Evolutionary conservation across 1,140 invertebrate species (phyloP), one percentile per base, ranked within the genome.

Genomic region (Habropoda laboriosa): DNA sequence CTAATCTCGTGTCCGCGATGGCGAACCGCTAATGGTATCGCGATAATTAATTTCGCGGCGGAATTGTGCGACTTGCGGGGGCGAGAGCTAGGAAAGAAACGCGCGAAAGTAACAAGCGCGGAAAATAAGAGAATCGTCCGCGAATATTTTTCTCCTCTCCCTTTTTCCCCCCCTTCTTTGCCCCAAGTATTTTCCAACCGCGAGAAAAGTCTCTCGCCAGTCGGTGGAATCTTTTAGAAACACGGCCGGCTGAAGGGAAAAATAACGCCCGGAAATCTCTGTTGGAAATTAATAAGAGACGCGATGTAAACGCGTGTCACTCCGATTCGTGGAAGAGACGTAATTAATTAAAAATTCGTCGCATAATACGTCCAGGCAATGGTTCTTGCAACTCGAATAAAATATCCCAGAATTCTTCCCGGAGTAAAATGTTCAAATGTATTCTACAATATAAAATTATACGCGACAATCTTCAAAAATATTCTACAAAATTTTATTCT

Each of bases 21-120:
- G 67, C 51, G 70, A 47, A 60, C 82, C 73, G 66, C 80, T 81
- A 85, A 81, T 84, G 83, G 76, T 70, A 85, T 81, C 79, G 74
- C 47, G 66, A 51, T 78, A 60, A 78, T 78, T 78, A 78, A 78
- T 78, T 49, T 78, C 55, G 16, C 16, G 55, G 12, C 45, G 18
- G 18, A 51, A 71, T 71, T 70, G 42, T 38, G 35, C 21, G 32
- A 74, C 58, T 61, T 45, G 38, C 10, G 8, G n/a, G 10, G 40
- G 12, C 38, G 4, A 18, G 8, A 42, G 51, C 32, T 7, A 32
- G 16, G 45, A 13, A 10, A 40, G 35, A 51, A 47, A 24, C 16
- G 51, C 18, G 42, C 40, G 71, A 27, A 57, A 63, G 58, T 57
- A 84, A 74, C 61, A 75, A 83, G 63, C 45, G 30, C 55, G 53